Percentiles rank a stretch among this genome's conserved stretches.
Conservation (phyloP, 2,797 vertebrate species). For the Anisognathus igniventris region DNA sequence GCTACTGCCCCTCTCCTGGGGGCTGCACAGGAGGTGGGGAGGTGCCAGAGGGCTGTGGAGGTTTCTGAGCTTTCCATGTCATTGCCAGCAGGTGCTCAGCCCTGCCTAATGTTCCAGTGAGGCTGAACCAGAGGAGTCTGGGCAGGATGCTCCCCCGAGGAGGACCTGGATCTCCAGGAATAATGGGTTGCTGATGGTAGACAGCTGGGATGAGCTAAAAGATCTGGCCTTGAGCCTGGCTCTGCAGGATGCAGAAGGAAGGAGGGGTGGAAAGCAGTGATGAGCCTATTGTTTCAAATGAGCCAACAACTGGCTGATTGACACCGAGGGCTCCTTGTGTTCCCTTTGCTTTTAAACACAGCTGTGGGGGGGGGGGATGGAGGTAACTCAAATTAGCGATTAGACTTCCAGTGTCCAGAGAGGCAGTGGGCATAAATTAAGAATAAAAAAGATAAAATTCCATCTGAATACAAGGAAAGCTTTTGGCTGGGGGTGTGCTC, state of each 20-base stretch:
- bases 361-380: background rate
- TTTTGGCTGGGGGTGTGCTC: background rate
- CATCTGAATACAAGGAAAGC: background rate
- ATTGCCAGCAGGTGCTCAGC: background rate
- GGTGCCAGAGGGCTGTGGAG: background rate
- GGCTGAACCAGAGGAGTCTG: background rate
- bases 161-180: background rate
- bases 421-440: background rate
- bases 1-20: background rate
- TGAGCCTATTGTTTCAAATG: slow-evolving; percentile 1
- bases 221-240: slow-evolving; percentile 9
- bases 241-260: background rate
- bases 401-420: background rate
- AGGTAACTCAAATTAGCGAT: background rate
- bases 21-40: background rate
- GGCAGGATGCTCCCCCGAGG: background rate
- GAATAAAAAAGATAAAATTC: background rate
- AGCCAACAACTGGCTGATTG: background rate
- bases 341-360: background rate
- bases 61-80: background rate
- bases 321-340: background rate
- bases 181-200: background rate
- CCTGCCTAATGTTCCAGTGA: background rate
- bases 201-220: background rate
- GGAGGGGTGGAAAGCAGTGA: background rate